Base-by-base conservation (phyloP, 2,888 invertebrate genomes). In the Epirrhoe alternata region DNA sequence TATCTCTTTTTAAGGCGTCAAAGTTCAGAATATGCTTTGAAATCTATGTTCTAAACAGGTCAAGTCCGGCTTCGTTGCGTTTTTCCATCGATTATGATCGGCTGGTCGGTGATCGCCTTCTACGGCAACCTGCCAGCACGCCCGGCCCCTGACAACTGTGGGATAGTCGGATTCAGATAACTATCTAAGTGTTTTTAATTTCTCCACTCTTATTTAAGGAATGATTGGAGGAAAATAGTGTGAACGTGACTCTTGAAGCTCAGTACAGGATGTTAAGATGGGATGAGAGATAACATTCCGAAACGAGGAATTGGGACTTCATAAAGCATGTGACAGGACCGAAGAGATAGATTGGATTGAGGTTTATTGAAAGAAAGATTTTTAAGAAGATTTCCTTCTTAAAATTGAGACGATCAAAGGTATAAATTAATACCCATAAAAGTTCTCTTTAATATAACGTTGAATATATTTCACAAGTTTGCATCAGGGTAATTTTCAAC, bases 71-170 rank as follows among this genome's bases (percentile, higher is more conserved):
- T 88, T 83, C 83, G 64, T 81, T 82, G 82, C 86, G 87, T 91
- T 92, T 92, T 92, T 90, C 89, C 86, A 81, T 73, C 80, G 89
- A 89, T 87, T 87, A 88, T 87, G 86, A 90, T 89, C 87, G 85
- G 71, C 81, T 79, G 79, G 82, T 82, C 81, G 80, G 79, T 82
- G 81, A 81, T 63, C 77, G 77, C 92, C 92, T 82, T 92, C 83
- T 92, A 92, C 77, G 92, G 92, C 77, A 92, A 85, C 89, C 83
- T 87, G 92, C 74, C 57, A 47, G 52, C 58, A 53, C 53, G 59
- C 83, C 24, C 76, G 68, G 82, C 78, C 61, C 75, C 81, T 80
- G 84, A 91, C 92, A 88, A 88, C 90, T 92, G 90, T 92, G 92
- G 88, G 90, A 90, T 91, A 88, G 85, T 85, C 82, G 77, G 38